These are phyloP conservation scores for Tragelaphus strepsiceros DNA, from an alignment of 2,113 vertebrate species.

Conservation along the genomic window DNA sequence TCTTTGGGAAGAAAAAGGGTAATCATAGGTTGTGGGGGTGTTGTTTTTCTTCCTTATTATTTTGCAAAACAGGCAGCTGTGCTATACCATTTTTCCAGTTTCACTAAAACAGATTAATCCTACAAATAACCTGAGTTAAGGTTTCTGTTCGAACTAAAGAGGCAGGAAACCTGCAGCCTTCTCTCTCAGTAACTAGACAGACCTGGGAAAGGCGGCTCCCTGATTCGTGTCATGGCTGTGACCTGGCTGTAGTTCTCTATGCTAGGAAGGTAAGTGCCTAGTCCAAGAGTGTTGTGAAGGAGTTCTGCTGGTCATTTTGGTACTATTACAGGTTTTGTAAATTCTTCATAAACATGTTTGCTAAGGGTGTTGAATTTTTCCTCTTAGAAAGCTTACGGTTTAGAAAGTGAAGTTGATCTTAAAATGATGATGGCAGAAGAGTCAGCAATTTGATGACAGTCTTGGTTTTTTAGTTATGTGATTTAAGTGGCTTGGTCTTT, in stretches of 20 bases:
- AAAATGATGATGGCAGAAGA: not conserved
- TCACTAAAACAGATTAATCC: not conserved
- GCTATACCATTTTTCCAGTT: not conserved
- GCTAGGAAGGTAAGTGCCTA: not conserved
- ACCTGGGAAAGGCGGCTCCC: not conserved
- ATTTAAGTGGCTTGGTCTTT: not conserved
- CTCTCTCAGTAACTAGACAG: not conserved
- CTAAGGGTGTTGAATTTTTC: not conserved
- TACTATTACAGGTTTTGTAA: not conserved
- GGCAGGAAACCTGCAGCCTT: not conserved
- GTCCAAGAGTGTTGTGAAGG: not conserved
- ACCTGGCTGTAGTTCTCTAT: not conserved
- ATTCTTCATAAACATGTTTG: not conserved
- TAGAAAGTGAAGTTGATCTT: not conserved
- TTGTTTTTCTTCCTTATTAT: not conserved
- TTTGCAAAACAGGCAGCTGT: not conserved
- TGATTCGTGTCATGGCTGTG: not conserved
- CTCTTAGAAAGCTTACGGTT: not conserved
- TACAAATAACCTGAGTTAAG: not conserved
- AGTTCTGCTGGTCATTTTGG: not conserved
- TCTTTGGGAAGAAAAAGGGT: not conserved
- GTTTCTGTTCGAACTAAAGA: not conserved
- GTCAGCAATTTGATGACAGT: not conserved
- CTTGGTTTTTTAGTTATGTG: not conserved
- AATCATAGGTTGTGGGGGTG: not conserved